Base-by-base conservation (phyloP, 2,888 invertebrate genomes). In the Lucinisca nassula region DNA sequence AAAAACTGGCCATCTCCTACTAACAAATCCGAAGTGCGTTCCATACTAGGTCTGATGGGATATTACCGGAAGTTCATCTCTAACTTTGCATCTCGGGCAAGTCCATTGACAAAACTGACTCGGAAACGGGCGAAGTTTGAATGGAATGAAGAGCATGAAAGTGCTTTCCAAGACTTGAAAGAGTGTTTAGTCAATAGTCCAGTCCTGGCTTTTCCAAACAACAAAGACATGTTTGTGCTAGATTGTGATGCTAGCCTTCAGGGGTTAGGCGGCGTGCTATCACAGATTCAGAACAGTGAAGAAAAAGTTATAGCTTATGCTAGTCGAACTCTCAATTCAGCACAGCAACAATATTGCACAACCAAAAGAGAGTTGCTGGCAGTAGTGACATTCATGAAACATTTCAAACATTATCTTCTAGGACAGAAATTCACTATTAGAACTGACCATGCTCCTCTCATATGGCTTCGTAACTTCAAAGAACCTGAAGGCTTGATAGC, bases 171-270 rank as follows among this genome's bases (percentile, higher is more conserved):
- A 35, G 38, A 49, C 4, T 27, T 82, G 14, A 82, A 76, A 38
- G 12, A 40, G 37, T 51, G 72, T 12, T 27, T 77, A 10, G 70
- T 37, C 12, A 40, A 32, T 30, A 67, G 49, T 32, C 88, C 85
- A 51, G 78, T 89, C 1, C 67, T 91, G 24, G 87, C 79, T 1
- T 89, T 84, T 61, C 88, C 83, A 17, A 86, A 90, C 37, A 27
- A 79, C 38, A 82, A 84, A 21, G 77, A 40, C 14, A 10, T 35
- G 14, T 91, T 90, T 78, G 80, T 92, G 0, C 49, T 92, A 24
- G 92, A 92, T 45, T 90, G 88, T 21, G 91, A 93, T 75, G 92
- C 92, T 3, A 90, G 90, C 37, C 73, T 73, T 24, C 37, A 30
- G 67, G 89, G 82, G 4, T 85, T 93, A 17, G 92, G 93, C 30